A percentile compares a stretch with the other conserved stretches of the same genome.
Conservation (phyloP, 2,888 invertebrate species). For the Minunthozetes semirufus region DNA sequence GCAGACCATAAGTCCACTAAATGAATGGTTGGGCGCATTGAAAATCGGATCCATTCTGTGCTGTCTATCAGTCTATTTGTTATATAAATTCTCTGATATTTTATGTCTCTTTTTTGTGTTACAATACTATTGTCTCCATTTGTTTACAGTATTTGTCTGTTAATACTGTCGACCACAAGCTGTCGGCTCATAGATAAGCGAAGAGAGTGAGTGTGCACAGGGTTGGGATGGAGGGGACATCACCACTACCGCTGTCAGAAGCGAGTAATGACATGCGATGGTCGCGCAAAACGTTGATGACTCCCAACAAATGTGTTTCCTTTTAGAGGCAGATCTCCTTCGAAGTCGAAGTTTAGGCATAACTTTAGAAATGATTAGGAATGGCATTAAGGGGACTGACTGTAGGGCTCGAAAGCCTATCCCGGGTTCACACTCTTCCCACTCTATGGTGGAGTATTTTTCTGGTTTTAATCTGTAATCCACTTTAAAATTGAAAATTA, state of each 20-base stretch:
- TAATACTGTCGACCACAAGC: neutral
- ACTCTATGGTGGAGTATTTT: neutral
- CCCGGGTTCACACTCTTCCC: slow-evolving; percentile 14
- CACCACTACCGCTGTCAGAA: neutral
- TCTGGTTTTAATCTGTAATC: slow-evolving; percentile 5
- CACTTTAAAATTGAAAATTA: slow-evolving; percentile 28
- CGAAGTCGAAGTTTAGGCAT: neutral
- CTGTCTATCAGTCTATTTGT: neutral
- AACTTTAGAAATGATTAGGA: neutral
- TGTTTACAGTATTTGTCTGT: neutral
- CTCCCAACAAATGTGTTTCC: slow-evolving; percentile 7
- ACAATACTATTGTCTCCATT: slow-evolving; percentile 9
- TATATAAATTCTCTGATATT: neutral
- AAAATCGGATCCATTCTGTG: neutral
- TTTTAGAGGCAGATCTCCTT: neutral
- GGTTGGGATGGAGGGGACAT: neutral
- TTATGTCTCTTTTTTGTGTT: neutral
- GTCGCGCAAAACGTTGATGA: slow-evolving; percentile 19
- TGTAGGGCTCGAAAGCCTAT: neutral
- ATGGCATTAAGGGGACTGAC: neutral
- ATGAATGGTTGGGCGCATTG: neutral
- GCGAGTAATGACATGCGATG: slow-evolving; percentile 12
- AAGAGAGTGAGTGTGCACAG: neutral
- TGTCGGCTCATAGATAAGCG: neutral
- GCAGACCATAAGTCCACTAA: neutral